Base-by-base conservation (phyloP, 2,888 invertebrate genomes). In the Sphaerophoria rueppellii region DNA sequence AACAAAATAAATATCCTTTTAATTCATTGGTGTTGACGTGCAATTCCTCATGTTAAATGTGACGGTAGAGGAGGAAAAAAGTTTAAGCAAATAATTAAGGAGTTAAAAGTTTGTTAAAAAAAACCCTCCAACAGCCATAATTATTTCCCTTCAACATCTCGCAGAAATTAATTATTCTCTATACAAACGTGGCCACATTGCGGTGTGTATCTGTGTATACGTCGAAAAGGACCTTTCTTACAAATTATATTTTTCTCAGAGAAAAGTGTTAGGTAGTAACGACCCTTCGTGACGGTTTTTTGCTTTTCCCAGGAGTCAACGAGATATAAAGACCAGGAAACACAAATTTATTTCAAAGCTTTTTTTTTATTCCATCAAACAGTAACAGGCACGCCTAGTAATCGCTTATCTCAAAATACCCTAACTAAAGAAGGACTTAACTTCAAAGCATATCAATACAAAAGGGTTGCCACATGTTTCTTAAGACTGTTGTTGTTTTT, bases 61-160 rank as follows among this genome's bases (percentile, higher is more conserved):
- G 63, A 9, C 16, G 40, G 24, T 24, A 24, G 24, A 24, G 35
- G 7, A 6, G 40, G 24, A 63, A 63, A 63, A 63, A 63, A 63
- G 14, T 48, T 63, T 50, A 35, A 16, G 63, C 34, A 63, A 63
- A 63, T 50, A 65, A 65, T 65, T 63, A 35, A 65, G 16, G 35
- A 65, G 35, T 50, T 65, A 65, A 65, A 65, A 65, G 50, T 65
- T 65, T 65, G 50, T 50, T 65, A 16, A 35, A 37, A 63, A 63
- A 52, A 54, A 50, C 35, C 3, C 50, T 65, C 12, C 35, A 65
- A 16, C 50, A 48, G 35, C 11, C 48, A 65, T 65, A 50, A 65
- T 65, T 65, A 65, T 65, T 65, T 65, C 65, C 50, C 37, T 65
- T 50, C 50, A 65, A 37, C 65, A 35, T 50, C 24, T 24, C 16